Conservation (phyloP, 1,140 invertebrate species). For the Hypothenemus hampei region DNA sequence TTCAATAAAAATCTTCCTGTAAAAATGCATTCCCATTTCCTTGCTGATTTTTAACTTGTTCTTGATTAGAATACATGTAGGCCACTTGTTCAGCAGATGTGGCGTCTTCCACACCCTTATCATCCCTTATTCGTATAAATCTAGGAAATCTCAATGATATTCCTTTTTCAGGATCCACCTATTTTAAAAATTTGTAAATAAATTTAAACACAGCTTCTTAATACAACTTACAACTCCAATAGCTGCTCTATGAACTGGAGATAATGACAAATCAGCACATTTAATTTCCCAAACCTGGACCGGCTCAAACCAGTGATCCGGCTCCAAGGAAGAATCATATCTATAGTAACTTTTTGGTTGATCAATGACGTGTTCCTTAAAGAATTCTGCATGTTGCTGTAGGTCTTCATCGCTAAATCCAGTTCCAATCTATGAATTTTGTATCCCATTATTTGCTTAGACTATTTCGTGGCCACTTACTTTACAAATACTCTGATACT, state of each 20-base stretch:
- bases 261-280: conserved; percentile 96
- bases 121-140: conserved; percentile 87
- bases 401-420: conserved; percentile 95
- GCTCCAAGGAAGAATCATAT: conserved; percentile 68
- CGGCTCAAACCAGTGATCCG: conserved; percentile 95
- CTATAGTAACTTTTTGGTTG: conserved; percentile 82
- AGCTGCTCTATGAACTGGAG: conserved; percentile 89
- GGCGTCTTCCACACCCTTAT: conserved; percentile 90
- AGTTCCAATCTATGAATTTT: conserved; percentile 77
- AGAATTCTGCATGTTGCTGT: conserved; percentile 66
- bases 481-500: conserved; percentile 91
- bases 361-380: conserved; percentile 72
- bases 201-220: neutral
- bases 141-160: conserved; percentile 95
- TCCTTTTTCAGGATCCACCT: conserved; percentile 87
- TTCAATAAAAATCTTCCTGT: conserved; percentile 69
- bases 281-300: conserved; percentile 97
- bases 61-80: conserved; percentile 80
- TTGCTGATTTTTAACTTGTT: conserved; percentile 82
- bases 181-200: conserved; percentile 15
- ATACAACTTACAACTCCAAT: conserved; percentile 67
- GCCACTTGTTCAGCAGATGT: conserved; percentile 86
- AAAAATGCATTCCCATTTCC: conserved; percentile 36
- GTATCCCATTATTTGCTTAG: conserved; percentile 1
- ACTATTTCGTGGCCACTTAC: conserved; percentile 46